Evolutionary conservation across 2,797 vertebrate species (phyloP).

Genomic region (Onychomys torridus): DNA sequence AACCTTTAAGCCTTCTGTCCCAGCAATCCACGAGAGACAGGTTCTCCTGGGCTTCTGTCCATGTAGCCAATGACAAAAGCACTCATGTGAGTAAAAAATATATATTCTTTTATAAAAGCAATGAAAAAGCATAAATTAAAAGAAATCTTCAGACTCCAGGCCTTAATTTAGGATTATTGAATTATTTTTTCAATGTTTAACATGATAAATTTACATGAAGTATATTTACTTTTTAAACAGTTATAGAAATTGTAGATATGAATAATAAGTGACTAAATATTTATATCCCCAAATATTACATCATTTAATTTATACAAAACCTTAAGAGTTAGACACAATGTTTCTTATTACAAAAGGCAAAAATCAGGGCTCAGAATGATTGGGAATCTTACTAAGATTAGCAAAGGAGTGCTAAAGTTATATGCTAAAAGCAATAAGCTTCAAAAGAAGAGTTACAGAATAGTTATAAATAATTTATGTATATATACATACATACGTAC

Average conservation of each 20-base stretch:
- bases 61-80: conserved; percentile 10
- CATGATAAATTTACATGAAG: background rate
- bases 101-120: background rate
- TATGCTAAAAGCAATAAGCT: background rate
- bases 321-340: background rate
- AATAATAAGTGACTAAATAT: conserved; percentile 37
- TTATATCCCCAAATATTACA: conserved; percentile 34
- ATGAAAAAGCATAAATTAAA: conserved; percentile 17
- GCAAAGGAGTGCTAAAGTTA: background rate
- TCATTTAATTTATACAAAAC: background rate
- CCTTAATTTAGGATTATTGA: conserved; percentile 31
- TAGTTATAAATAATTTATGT: background rate
- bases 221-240: background rate
- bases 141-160: background rate
- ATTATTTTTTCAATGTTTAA: conserved; percentile 20
- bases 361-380: background rate
- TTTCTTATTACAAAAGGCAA: conserved; percentile 28
- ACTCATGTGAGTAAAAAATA: background rate
- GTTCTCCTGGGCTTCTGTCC: background rate
- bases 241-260: conserved; percentile 5
- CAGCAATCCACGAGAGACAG: background rate
- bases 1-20: background rate
- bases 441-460: background rate
- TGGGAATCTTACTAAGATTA: background rate
- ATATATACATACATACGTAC: background rate